Percentiles rank a stretch among this genome's conserved stretches.
Conservation (phyloP, 2,113 vertebrate genomes). For the Upupa epops region DNA sequence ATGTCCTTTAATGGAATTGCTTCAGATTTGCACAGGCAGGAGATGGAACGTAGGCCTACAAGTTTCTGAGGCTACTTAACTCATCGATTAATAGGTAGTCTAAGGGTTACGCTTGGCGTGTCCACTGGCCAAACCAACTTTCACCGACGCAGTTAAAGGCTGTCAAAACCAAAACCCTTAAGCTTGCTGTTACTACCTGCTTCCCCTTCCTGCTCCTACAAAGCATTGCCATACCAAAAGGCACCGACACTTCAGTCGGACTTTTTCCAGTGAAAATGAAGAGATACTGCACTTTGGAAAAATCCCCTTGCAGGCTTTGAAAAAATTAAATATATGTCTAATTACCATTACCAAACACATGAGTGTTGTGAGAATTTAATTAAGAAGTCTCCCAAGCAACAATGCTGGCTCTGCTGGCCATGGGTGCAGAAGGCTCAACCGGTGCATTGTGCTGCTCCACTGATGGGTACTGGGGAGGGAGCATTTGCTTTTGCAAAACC, state of each 20-base stretch:
- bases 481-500: background rate
- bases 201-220: background rate
- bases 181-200: background rate
- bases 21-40: background rate
- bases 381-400: rapidly evolving
- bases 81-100: background rate
- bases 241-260: too few relatives aligned
- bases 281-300: rapidly evolving
- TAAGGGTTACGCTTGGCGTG: background rate
- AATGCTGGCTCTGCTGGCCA: rapidly evolving
- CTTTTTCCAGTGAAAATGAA: rapidly evolving
- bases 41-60: background rate
- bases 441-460: rapidly evolving
- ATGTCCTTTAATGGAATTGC: background rate
- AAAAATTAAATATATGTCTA: background rate
- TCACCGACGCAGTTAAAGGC: background rate
- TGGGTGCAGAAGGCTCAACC: rapidly evolving
- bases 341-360: background rate
- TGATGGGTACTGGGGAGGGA: background rate
- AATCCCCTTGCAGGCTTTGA: background rate
- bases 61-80: background rate
- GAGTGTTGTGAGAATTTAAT: background rate
- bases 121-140: background rate
- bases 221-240: background rate
- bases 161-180: background rate